A percentile compares a stretch with the other conserved stretches of the same genome.
Conservation (phyloP, 2,797 vertebrate genomes). For the Chelmon rostratus region DNA sequence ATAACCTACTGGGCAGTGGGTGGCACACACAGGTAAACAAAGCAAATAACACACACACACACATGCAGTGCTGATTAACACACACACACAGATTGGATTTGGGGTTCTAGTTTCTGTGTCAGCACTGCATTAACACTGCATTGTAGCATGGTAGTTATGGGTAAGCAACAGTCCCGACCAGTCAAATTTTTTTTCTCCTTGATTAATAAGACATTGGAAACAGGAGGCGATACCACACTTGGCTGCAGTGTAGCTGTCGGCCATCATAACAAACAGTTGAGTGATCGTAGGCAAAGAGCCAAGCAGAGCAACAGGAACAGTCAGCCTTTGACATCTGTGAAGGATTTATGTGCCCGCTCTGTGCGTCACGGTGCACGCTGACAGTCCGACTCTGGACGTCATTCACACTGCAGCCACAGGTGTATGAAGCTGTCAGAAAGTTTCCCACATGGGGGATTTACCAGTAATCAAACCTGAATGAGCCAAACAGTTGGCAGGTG, state of each 20-base stretch:
- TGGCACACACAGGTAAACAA: conserved; percentile 19
- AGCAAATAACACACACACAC: background rate
- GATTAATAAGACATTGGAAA: background rate
- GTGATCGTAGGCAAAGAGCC: conserved; percentile 17
- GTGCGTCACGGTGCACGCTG: conserved; percentile 42
- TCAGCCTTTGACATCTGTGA: conserved; percentile 50
- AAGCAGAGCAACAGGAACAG: conserved; percentile 42
- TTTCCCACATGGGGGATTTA: background rate
- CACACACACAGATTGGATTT: background rate
- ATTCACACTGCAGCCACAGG: conserved; percentile 23
- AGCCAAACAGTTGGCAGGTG: background rate
- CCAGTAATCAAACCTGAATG: background rate
- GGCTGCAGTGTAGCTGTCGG: background rate
- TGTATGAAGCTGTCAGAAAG: background rate
- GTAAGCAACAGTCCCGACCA: background rate
- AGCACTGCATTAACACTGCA: background rate
- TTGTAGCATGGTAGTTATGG: background rate
- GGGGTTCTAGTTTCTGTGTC: background rate
- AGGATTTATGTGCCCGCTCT: conserved; percentile 33
- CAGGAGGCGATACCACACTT: background rate
- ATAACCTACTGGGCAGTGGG: conserved; percentile 9
- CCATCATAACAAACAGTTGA: conserved; percentile 22
- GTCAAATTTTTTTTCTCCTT: background rate
- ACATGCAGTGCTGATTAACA: background rate
- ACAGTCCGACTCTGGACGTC: conserved; percentile 15